Base-by-base conservation (phyloP, 2,888 invertebrate genomes). In the Holacanthella duospinosa region DNA sequence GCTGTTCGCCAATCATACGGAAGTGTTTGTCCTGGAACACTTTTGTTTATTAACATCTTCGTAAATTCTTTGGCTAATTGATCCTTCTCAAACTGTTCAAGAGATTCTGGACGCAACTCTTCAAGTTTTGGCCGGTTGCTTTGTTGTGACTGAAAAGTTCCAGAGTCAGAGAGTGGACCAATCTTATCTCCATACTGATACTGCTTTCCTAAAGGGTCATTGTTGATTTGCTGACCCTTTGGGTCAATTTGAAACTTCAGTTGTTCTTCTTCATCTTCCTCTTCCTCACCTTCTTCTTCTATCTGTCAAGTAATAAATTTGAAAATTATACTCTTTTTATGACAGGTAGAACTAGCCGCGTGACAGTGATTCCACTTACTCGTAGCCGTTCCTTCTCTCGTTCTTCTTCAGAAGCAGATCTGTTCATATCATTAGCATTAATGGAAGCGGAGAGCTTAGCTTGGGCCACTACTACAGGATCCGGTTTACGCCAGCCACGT, bases 1-100 rank as follows among this genome's bases (percentile, higher is more conserved):
- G 61, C 63, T 4, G 71, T 68, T 54, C 58, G 55, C 0, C 63
- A 62, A 48, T 68, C 71, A 43, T 71, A 67, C 1, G 65, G 60
- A 6, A 66, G 44, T 0, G 53, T 27, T 28, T 63, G 29, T 19
- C 63, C 63, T 16, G 63, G 63, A 26, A 63, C 36, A 3, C 29
- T 60, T n/a, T 60, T 56, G 29, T 63, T 56, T 21, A 60, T 24
- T 21, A 43, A 43, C 43, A 58, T 3, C n/a, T n/a, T 21, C 4
- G n/a, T 21, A 6, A 58, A 36, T 24, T 58, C 36, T 3, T 21
- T 9, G 24, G 58, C 28, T 21, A 58, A 29, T 29, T 58, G 58
- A 6, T 58, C n/a, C 29, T n/a, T 3, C 29, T 29, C 58, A 28
- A 58, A 58, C 29, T 58, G 21, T 29, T 58, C 29, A 21, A 36